These are phyloP conservation scores for silkworm (Bombyx mori) DNA, from an alignment of 1,140 invertebrate species.

Conservation along the genomic window ASM3026992v2 NC_085135.1:1330501-1331000, in stretches of 20 bases:
- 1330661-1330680: slow-evolving; percentile 44
- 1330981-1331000: slow-evolving; percentile 16
- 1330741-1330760: slow-evolving; percentile 15
- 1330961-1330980: slow-evolving; percentile 29
- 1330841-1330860: slow-evolving; percentile 16
- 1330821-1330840: slow-evolving; percentile 33
- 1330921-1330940: slow-evolving; percentile 27
- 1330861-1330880: slow-evolving; percentile 34
- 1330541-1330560: slow-evolving; percentile 50
- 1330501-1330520: slow-evolving; percentile 19
- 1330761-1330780: slow-evolving; percentile 40
- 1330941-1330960: slow-evolving; percentile 20
- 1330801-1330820: slow-evolving; percentile 32
- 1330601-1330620: slow-evolving; percentile 43
- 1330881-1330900: slow-evolving; percentile 33
- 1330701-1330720: slow-evolving; percentile 55
- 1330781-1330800: slow-evolving; percentile 59
- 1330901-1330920: slow-evolving; percentile 52
- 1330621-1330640: slow-evolving; percentile 56
- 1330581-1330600: slow-evolving; percentile 56
- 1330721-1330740: slow-evolving; percentile 38
- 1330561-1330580: slow-evolving; percentile 41
- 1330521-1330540: slow-evolving; percentile 28
- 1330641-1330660: slow-evolving; percentile 51
- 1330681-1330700: slow-evolving; percentile 39